Evolutionary conservation across 2,113 vertebrate genomes (phyloP), one percentile per base, ranked within the genome.

Genomic region (Ploceus nigricollis): DNA sequence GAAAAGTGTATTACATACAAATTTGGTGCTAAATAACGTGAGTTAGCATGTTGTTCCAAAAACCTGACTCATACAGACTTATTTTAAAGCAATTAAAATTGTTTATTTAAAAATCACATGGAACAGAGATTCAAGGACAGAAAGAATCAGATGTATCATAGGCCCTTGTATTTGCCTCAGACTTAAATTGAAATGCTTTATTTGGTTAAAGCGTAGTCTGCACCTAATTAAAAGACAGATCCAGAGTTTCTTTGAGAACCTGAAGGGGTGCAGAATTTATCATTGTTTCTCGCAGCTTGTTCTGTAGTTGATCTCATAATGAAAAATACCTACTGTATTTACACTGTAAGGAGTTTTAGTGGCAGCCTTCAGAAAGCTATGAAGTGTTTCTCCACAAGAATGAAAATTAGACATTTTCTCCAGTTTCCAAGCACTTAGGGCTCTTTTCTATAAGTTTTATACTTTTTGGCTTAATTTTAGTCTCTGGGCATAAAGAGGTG

Each of bases 381-480:
- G 1, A 78, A 68, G 22, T 48, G 22, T 56, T 85, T 80, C 35
- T 60, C n/a, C 16, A n/a, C 35, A 58, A 61, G 25, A 77, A 60
- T 58, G 27, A 68, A 93, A 88, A 69, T 88, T 23, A 85, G 40
- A 69, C 7, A 51, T 76, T 65, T 91, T 85, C 48, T 73, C 23
- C 30, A 81, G 27, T 81, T 89, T 80, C 70, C 42, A 87, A 73
- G 37, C 16, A 77, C 58, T 87, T 56, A 51, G 3, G 31, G 16
- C 3, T 77, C 33, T 90, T 80, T 37, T 86, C 39, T 72, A 0
- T 24, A 90, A 58, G 20, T 76, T 57, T 86, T 45, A 57, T 54
- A 35, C 40, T 76, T 93, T 85, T 57, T 65, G 50, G 23, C 6
- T 72, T 72, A 11, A 24, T 80, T 85, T 85, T 65, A 45, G 20